Conservation (phyloP, 2,113 vertebrate genomes). For the Todiramphus chloris region DNA sequence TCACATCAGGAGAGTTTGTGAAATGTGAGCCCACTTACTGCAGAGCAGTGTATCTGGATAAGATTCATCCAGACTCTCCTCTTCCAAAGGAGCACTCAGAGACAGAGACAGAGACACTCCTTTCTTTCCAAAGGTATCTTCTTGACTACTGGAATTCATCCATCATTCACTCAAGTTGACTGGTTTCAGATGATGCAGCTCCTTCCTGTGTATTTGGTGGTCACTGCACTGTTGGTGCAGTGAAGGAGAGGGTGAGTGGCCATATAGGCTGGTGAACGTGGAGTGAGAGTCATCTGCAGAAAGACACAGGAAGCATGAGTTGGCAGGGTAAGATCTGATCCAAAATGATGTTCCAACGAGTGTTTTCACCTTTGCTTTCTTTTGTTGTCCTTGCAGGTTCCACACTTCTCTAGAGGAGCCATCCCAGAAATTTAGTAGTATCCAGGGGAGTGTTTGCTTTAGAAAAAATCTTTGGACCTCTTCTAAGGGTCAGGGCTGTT, state of each 20-base stretch:
- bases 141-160: not conserved
- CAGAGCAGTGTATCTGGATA: not conserved
- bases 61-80: not conserved
- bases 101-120: not conserved
- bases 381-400: not conserved
- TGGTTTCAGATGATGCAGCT: not conserved
- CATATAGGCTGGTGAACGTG: not conserved
- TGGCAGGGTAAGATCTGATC: not conserved
- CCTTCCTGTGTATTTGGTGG: not conserved
- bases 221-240: not conserved
- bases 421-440: not conserved
- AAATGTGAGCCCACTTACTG: fast-evolving
- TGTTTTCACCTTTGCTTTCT: not conserved
- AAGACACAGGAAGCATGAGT: not conserved
- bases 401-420: not conserved
- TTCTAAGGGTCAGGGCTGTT: not conserved
- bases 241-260: not conserved
- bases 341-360: not conserved
- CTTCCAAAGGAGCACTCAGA: not conserved
- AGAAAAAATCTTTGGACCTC: not conserved
- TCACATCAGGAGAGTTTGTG: not conserved
- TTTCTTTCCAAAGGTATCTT: not conserved
- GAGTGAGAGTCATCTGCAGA: not conserved
- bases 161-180: not conserved
- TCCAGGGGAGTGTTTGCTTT: not conserved